Evolutionary conservation across 2,888 invertebrate species (phyloP), one percentile per base, ranked within the genome.

Genomic region (Strigamia maritima): DNA sequence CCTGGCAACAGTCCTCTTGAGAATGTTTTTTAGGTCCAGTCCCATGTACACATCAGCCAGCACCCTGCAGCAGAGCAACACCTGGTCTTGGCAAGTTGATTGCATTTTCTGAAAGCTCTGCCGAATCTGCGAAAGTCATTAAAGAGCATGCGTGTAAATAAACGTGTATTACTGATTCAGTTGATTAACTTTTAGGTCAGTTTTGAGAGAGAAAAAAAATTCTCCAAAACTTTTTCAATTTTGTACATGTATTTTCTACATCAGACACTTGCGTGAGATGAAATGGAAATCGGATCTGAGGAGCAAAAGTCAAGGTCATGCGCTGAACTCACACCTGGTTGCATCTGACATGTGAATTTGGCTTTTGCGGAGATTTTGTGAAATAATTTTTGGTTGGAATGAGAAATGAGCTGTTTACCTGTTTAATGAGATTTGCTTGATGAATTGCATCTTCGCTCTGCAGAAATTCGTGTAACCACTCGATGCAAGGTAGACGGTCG

Each of bases 1-100:
- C 80, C 80, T 80, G 16, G 80, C 76, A 26, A 80, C 70, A 16
- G 80, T 49, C 74, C 76, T 26, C 76, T 80, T 80, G 19, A 76
- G 31, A 16, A 80, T 79, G 40, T 78, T 80, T 38, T 75, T 76
- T 38, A 31, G 31, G 38, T 77, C 78, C 24, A 75, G 35, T 79
- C 35, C 44, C 26, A 80, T 60, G 49, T 79, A 80, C 22, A 79
- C 40, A 22, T 80, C 76, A n/a, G 75, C 76, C 40, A 80, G 40
- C 22, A 80, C 74, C 31, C 65, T 79, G 38, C 80, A 79, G 70
- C 78, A 79, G 14, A 80, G 60, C 26, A 54, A 24, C 38, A 79
- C 76, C 22, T 75, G 65, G 38, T 79, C 76, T 60, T 65, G 65
- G 44, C 24, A 19, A 26, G 28, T 65, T 19, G 79, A 44, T 24